Evolutionary conservation across 2,797 vertebrate genomes (phyloP).

Genomic region (Myioborus miniatus): DNA sequence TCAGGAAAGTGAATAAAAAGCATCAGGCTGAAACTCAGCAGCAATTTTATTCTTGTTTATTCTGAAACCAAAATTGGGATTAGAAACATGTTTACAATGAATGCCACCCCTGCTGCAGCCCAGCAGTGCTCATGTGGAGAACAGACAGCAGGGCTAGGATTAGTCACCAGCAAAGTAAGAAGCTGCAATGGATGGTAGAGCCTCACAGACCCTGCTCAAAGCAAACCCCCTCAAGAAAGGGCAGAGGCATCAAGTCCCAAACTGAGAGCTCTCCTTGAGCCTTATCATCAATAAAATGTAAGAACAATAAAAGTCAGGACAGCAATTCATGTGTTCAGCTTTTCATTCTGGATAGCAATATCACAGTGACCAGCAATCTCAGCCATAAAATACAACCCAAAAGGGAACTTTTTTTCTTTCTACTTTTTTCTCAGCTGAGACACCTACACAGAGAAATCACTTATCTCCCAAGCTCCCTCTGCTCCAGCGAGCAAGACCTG

Average conservation of each 20-base stretch:
- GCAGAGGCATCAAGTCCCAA: neutral
- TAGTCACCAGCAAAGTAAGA: neutral
- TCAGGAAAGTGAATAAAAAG: slow-evolving; percentile 1
- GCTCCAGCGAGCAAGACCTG: neutral
- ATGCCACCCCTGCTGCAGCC: neutral
- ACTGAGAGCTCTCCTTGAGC: neutral
- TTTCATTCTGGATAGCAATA: neutral
- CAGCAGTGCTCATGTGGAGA: neutral
- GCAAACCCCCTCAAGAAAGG: neutral
- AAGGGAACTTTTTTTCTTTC: neutral
- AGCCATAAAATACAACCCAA: neutral
- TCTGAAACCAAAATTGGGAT: neutral
- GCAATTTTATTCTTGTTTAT: neutral
- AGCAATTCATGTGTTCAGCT: neutral
- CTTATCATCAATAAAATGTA: neutral
- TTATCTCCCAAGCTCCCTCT: neutral
- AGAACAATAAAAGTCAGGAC: neutral
- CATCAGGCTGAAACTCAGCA: neutral
- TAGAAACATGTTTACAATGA: neutral
- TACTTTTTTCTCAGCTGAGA: neutral
- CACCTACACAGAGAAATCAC: neutral
- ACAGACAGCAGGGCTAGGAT: neutral
- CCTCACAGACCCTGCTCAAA: neutral
- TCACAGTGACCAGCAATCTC: rapidly evolving
- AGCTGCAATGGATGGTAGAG: neutral